phyloP scores from a whole-genome alignment of 2,113 vertebrate species.

The Cyprinodon variegatus region DNA sequence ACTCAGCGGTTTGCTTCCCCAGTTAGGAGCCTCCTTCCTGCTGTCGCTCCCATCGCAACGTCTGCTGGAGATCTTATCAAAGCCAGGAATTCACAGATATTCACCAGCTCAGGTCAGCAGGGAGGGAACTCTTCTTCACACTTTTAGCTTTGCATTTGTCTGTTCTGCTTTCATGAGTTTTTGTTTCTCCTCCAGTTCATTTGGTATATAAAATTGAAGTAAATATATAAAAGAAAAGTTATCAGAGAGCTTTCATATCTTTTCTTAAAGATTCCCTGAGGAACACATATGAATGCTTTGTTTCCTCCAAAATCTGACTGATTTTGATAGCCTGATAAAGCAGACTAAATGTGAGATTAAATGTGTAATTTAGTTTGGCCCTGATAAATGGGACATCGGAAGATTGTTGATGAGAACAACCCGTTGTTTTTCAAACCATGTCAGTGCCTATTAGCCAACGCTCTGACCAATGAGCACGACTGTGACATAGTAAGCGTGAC shows the following conservation, averaged over 20 bases:
- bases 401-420: too few relatives aligned
- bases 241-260: background rate
- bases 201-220: background rate
- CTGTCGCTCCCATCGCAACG: slow-evolving; percentile 78
- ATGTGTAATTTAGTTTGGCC: too few relatives aligned
- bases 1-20: slow-evolving; percentile 82
- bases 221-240: background rate
- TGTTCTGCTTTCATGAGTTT: background rate
- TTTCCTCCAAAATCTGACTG: background rate
- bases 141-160: background rate
- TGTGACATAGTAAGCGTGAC: too few relatives aligned
- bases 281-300: background rate
- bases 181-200: background rate
- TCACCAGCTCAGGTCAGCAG: slow-evolving; percentile 83
- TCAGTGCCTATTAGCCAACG: too few relatives aligned
- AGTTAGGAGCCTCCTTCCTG: slow-evolving; percentile 84
- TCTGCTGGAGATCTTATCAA: slow-evolving; percentile 80
- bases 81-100: slow-evolving; percentile 72
- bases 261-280: slow-evolving; percentile 2
- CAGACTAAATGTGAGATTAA: too few relatives aligned
- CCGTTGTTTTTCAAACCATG: too few relatives aligned
- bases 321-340: background rate
- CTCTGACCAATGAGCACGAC: too few relatives aligned
- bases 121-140: slow-evolving; percentile 8
- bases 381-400: too few relatives aligned